phyloP scores from a whole-genome alignment of 2,888 invertebrate species.

The Petrolisthes manimaculis region DNA sequence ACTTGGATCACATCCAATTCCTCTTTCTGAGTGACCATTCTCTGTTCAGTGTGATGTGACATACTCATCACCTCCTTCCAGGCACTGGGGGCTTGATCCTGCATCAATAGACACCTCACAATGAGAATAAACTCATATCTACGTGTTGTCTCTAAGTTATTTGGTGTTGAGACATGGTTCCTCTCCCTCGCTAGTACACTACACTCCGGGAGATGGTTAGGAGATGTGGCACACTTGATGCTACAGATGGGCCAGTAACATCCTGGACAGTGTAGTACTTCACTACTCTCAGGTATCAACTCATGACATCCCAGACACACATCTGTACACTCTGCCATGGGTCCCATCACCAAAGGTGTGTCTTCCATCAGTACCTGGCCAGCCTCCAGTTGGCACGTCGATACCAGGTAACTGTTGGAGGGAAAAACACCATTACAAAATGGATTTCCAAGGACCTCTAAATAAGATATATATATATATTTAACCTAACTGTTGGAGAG shows the following conservation, averaged over 20 bases:
- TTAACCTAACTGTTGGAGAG: no score
- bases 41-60: conserved; percentile 49
- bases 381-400: conserved; percentile 44
- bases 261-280: conserved; percentile 54
- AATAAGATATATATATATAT: no score
- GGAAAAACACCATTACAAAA: background rate
- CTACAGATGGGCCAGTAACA: conserved; percentile 64
- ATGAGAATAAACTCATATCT: conserved; percentile 60
- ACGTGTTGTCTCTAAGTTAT: conserved; percentile 12
- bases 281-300: conserved; percentile 1
- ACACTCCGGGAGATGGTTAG: conserved; percentile 49
- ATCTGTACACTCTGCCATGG: conserved; percentile 65
- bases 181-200: conserved; percentile 45
- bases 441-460: no score
- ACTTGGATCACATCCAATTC: conserved; percentile 33
- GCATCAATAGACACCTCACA: conserved; percentile 51
- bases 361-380: conserved; percentile 64
- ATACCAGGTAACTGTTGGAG: conserved; percentile 50
- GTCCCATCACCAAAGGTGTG: conserved; percentile 67
- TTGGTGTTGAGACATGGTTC: conserved; percentile 38
- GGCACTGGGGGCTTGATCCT: conserved; percentile 28
- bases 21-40: background rate
- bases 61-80: conserved; percentile 50
- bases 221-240: conserved; percentile 33
- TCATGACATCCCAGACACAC: conserved; percentile 71